Evolutionary conservation across 2,888 invertebrate genomes (phyloP), one percentile per base, ranked within the genome.

Genomic region (Lomographa bimaculata): DNA sequence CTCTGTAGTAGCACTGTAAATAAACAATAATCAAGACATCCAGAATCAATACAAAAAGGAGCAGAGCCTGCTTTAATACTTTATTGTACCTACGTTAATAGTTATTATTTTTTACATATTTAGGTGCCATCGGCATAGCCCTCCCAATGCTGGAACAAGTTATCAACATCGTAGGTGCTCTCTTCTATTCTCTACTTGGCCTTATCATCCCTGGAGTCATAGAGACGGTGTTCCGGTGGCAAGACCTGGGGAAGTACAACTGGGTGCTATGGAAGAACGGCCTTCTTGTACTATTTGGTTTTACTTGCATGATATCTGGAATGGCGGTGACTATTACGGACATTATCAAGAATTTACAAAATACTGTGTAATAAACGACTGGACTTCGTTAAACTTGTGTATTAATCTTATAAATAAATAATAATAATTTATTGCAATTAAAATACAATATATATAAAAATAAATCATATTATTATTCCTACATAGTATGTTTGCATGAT

Each of bases 141-240:
- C 91, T 90, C 1, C 90, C 90, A 0, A 79, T 81, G 69, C 53
- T 90, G 36, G 89, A 89, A 34, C 80, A 87, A 46, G 85, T 90
- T 30, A 89, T 89, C 37, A 85, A 85, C 49, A 60, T 90, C 1
- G 89, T 89, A 0, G 90, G 90, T 1, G 81, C 89, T 1, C 62
- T 93, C 4, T 93, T 93, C 60, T 93, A 93, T 61, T 94, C 94
- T 0, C 90, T 92, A 7, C 85, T 93, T 23, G 97, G 97, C 1
- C 90, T 96, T 18, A 91, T 93, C 42, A 92, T 95, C 21, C 95
- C 96, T n/a, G 93, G 94, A 0, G 74, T 94, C 1, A 84, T 95
- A 1, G 94, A 96, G 57, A 93, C 93, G 0, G 90, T 96, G 0
- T 91, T 92, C 39, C 84, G 91, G 25, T 94, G 93, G 92, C 92